Percentiles rank a stretch among this genome's conserved stretches.
Conservation (phyloP, 2,797 vertebrate species). For the Smutsia gigantea region DNA sequence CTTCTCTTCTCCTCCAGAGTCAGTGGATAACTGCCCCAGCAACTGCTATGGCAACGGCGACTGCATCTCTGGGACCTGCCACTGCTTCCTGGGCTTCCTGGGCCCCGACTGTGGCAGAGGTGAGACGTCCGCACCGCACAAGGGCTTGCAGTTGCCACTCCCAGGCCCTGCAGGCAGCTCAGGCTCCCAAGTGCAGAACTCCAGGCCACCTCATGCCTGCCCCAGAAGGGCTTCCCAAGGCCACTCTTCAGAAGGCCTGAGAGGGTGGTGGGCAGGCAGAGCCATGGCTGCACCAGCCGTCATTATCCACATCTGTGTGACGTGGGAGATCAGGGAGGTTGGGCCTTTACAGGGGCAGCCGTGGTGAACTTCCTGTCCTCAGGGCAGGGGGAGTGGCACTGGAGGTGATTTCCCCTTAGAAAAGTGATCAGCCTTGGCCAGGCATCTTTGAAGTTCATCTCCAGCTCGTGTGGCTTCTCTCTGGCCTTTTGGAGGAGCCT, state of each 20-base stretch:
- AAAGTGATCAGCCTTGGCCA: slow-evolving; percentile 63
- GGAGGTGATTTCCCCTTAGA: slow-evolving; percentile 57
- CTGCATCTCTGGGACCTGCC: slow-evolving; percentile 95
- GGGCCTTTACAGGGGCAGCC: neutral
- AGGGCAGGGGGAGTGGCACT: neutral
- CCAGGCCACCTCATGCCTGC: neutral
- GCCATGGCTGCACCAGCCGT: rapidly evolving
- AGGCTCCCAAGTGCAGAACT: neutral
- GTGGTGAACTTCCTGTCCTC: rapidly evolving
- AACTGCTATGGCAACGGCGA: slow-evolving; percentile 99
- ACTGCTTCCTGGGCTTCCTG: slow-evolving; percentile 97
- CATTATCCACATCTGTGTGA: neutral
- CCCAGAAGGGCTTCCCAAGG: neutral
- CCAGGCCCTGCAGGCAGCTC: rapidly evolving
- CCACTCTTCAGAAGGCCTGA: neutral
- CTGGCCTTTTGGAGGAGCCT: slow-evolving; percentile 25
- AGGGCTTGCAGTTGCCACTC: neutral
- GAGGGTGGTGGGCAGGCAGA: neutral
- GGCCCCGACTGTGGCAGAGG: slow-evolving; percentile 98
- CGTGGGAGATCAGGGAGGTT: neutral
- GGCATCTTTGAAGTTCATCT: slow-evolving; percentile 30
- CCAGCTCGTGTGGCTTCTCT: slow-evolving; percentile 52
- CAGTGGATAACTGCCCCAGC: slow-evolving; percentile 97
- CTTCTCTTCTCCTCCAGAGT: slow-evolving; percentile 88
- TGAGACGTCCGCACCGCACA: slow-evolving; percentile 80